Evolutionary conservation across 1,140 invertebrate genomes (phyloP).

Genomic region (Drusus annulatus): DNA sequence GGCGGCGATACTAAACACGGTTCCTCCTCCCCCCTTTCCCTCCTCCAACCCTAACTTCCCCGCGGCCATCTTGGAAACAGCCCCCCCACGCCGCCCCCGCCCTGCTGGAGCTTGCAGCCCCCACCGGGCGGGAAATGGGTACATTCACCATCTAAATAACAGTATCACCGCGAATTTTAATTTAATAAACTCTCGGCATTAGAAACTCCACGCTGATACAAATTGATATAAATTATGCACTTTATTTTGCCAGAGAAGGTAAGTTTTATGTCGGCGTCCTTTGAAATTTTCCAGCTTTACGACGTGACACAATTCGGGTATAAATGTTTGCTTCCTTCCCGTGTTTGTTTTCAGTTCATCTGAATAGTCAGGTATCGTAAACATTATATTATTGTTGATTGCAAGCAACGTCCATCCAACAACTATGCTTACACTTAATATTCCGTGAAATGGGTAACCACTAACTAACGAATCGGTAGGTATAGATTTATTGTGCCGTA

Average conservation of each 20-base stretch:
- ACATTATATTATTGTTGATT: too few species aligned
- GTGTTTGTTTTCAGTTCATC: too few species aligned
- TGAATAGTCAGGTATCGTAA: too few species aligned
- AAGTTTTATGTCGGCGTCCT: neutral
- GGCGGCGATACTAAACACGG: neutral
- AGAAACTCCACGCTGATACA: conserved; percentile 20
- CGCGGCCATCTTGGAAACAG: too few species aligned
- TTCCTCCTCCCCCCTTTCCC: neutral
- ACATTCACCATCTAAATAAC: conserved; percentile 23
- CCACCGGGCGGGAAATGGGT: neutral
- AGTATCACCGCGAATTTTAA: conserved; percentile 41
- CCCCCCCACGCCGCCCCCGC: neutral
- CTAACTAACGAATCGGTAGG: too few species aligned
- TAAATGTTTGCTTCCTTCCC: too few species aligned
- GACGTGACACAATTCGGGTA: too few species aligned
- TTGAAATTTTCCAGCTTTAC: neutral
- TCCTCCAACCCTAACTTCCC: too few species aligned
- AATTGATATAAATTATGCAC: conserved; percentile 40
- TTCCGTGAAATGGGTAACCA: too few species aligned
- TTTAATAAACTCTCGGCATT: conserved; percentile 34
- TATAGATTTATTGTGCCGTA: too few species aligned
- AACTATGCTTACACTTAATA: too few species aligned
- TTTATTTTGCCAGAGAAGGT: conserved; percentile 18
- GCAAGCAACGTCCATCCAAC: too few species aligned
- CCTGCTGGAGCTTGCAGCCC: neutral